phyloP scores from a whole-genome alignment of 2,113 vertebrate species.

The human region GRCh38 chr1:208105001-208105500 shows the following conservation, averaged over 20 bases:
- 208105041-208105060: background rate
- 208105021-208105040: background rate
- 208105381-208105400: background rate
- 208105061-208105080: background rate
- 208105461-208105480: background rate
- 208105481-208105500: background rate
- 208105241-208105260: background rate
- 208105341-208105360: background rate
- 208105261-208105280: background rate
- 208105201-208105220: background rate
- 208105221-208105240: background rate
- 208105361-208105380: rapidly evolving
- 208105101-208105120: background rate
- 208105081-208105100: rapidly evolving
- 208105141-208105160: background rate
- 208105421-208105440: background rate
- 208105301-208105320: background rate
- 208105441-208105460: background rate
- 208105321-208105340: background rate
- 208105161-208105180: background rate
- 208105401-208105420: background rate
- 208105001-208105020: background rate
- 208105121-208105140: background rate
- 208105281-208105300: background rate
- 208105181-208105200: background rate